Evolutionary conservation across 1,140 invertebrate species (phyloP).

Genomic region (Lysiphlebus fabarum): DNA sequence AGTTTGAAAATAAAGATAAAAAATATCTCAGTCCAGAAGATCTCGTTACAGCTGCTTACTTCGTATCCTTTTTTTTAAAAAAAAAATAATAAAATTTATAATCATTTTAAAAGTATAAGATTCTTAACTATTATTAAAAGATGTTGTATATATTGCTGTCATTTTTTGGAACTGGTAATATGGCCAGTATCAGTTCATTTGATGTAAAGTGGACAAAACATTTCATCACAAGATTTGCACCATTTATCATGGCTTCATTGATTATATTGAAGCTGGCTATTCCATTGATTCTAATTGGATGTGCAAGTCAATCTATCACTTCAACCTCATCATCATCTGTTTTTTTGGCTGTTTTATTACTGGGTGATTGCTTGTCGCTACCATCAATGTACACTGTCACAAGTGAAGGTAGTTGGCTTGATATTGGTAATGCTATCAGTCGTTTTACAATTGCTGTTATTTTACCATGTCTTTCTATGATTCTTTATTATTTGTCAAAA

Average conservation of each 20-base stretch:
- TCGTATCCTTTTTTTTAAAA: constrained; percentile 63
- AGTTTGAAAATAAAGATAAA: background rate
- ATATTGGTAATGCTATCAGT: constrained; percentile 74
- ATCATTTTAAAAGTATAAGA: constrained; percentile 11
- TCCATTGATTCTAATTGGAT: constrained; percentile 81
- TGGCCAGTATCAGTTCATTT: constrained; percentile 92
- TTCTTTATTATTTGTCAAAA: constrained; percentile 42
- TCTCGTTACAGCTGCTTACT: constrained; percentile 59
- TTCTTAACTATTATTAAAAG: constrained; percentile 58
- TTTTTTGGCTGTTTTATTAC: constrained; percentile 42
- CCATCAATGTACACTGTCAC: constrained; percentile 48
- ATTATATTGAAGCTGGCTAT: constrained; percentile 85
- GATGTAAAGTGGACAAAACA: constrained; percentile 87
- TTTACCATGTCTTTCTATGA: constrained; percentile 44
- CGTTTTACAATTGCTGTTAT: constrained; percentile 47
- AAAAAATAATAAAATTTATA: constrained; percentile 6
- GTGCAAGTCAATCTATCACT: constrained; percentile 62
- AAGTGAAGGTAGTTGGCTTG: constrained; percentile 84
- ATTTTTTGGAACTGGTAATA: constrained; percentile 97
- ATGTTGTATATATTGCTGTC: constrained; percentile 78
- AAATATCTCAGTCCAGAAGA: constrained; percentile 45
- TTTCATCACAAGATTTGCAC: constrained; percentile 88
- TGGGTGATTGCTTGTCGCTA: constrained; percentile 49
- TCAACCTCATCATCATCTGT: constrained; percentile 27
- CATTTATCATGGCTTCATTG: constrained; percentile 83